Evolutionary conservation across 2,113 vertebrate genomes (phyloP).

Genomic region (Myotis yumanensis): DNA sequence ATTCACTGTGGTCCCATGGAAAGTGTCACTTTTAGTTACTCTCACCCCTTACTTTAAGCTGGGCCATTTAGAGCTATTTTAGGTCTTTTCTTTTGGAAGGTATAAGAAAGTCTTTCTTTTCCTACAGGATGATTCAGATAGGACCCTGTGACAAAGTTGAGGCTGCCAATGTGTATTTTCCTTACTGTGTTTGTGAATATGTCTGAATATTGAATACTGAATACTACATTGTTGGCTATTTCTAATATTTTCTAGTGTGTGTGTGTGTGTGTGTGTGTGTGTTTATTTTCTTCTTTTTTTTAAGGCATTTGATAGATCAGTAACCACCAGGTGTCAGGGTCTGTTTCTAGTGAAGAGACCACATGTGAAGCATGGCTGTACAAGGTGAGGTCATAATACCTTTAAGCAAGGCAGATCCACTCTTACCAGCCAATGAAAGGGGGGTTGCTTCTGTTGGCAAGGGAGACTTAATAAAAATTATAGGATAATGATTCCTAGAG

Average conservation of each 20-base stretch:
- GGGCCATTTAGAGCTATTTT: background rate
- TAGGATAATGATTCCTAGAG: background rate
- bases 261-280: background rate
- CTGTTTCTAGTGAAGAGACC: conserved; percentile 10
- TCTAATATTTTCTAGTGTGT: background rate
- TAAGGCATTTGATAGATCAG: background rate
- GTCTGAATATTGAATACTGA: background rate
- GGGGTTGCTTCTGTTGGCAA: background rate
- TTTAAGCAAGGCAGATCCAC: background rate
- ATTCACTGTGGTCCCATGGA: background rate
- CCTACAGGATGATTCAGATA: background rate
- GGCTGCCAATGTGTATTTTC: background rate
- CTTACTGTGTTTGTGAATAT: background rate
- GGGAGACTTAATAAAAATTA: conserved; percentile 24
- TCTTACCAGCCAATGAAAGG: background rate
- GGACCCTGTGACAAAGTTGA: background rate
- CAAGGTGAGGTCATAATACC: background rate
- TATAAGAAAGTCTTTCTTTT: conserved; percentile 6
- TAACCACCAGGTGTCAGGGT: background rate
- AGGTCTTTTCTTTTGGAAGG: conserved; percentile 24
- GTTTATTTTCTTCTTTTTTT: no score
- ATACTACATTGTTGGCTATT: background rate
- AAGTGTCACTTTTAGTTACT: background rate
- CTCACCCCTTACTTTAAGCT: background rate
- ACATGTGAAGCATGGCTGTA: background rate